A percentile compares a stretch with the other conserved stretches of the same genome.
Conservation (phyloP, 2,797 vertebrate species). For the Dermochelys coriacea region DNA sequence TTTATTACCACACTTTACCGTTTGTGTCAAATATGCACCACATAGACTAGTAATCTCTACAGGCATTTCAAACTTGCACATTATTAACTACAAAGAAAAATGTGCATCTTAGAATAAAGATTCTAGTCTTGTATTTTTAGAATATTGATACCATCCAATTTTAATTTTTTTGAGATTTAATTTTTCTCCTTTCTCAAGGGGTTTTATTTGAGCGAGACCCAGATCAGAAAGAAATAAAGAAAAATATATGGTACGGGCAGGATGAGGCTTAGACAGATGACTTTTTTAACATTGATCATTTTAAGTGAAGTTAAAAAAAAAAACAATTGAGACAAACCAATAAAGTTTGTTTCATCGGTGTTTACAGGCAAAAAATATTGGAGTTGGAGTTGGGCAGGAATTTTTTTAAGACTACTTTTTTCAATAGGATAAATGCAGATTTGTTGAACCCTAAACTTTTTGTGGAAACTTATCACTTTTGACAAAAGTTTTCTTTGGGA, state of each 20-base stretch:
- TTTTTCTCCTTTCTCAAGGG: background rate
- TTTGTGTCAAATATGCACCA: slow-evolving; percentile 41
- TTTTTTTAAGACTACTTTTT: background rate
- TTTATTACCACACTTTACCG: slow-evolving; percentile 15
- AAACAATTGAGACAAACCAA: background rate
- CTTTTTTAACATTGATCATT: background rate
- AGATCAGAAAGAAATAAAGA: background rate
- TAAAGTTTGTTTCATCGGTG: background rate
- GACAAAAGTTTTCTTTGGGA: background rate
- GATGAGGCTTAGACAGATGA: background rate
- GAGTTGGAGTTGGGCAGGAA: background rate
- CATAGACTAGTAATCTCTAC: background rate
- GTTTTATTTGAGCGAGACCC: background rate
- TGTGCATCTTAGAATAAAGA: slow-evolving; percentile 30
- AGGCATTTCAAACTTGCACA: slow-evolving; percentile 28
- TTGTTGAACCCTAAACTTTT: background rate
- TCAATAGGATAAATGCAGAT: background rate
- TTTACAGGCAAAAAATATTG: background rate
- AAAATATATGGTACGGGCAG: background rate
- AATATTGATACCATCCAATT: background rate
- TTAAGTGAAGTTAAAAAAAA: background rate
- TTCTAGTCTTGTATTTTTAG: background rate
- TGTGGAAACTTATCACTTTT: background rate
- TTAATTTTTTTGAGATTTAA: background rate
- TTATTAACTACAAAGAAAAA: slow-evolving; percentile 29